Evolutionary conservation across 53 echinoderm and acorn worm species (phyloP).

Genomic region (Temnopleurus reevesii): DNA sequence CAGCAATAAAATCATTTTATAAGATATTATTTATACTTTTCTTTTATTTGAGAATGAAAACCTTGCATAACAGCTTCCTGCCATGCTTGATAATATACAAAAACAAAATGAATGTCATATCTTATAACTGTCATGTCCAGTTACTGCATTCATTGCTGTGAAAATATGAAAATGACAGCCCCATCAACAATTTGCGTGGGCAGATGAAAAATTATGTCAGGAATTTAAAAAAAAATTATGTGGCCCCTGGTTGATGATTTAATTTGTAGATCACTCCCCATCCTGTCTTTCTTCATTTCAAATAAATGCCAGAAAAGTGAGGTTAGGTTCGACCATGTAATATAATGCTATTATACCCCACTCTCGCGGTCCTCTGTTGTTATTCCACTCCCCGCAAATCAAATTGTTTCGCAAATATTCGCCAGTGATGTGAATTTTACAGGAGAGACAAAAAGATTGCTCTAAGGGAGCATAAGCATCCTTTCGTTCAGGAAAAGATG

Average conservation of each 20-base stretch:
- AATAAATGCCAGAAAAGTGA: not conserved
- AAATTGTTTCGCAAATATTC: slow-evolving; percentile 4
- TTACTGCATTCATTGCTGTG: too few relatives aligned
- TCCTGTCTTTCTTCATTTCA: not conserved
- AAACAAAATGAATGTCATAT: too few relatives aligned
- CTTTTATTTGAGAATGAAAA: too few relatives aligned
- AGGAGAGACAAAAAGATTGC: not conserved
- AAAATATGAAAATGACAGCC: too few relatives aligned
- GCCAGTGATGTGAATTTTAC: not conserved
- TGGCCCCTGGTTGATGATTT: not conserved
- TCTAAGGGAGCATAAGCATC: not conserved
- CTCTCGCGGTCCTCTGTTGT: not conserved
- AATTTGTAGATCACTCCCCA: not conserved
- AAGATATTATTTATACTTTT: too few relatives aligned
- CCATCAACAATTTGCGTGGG: not conserved
- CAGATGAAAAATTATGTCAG: not conserved
- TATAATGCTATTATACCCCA: not conserved
- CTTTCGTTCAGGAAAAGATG: not conserved
- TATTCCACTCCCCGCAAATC: slow-evolving; percentile 10
- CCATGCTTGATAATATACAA: too few relatives aligned
- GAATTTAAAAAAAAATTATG: not conserved
- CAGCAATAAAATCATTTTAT: too few relatives aligned
- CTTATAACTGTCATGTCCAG: too few relatives aligned
- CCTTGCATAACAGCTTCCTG: too few relatives aligned
- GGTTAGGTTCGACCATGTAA: not conserved